These are phyloP conservation scores for Bombycilla garrulus DNA, from an alignment of 2,113 vertebrate species.

Conservation along the genomic window DNA sequence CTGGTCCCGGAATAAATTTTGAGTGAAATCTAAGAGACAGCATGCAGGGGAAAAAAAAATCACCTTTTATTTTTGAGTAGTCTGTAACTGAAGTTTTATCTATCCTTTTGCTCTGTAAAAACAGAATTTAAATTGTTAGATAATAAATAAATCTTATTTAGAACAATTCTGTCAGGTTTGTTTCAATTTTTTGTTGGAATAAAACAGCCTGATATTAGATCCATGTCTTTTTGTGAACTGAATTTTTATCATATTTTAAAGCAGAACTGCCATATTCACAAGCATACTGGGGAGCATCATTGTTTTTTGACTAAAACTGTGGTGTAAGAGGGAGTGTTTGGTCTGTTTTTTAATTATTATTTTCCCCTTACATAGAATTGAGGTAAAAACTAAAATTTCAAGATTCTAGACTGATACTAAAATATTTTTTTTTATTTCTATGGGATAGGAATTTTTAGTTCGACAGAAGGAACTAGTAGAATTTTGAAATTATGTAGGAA, in stretches of 20 bases:
- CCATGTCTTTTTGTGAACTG: not conserved
- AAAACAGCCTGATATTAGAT: not conserved
- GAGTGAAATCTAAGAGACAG: not conserved
- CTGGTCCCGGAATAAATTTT: not conserved
- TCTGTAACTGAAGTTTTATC: not conserved
- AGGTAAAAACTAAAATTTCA: not conserved
- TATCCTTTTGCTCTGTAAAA: not conserved
- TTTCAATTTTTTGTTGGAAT: not conserved
- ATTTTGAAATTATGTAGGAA: not conserved
- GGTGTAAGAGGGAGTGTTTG: not conserved
- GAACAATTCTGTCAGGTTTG: not conserved
- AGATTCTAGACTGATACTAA: not conserved
- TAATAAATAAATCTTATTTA: not conserved
- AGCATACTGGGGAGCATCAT: not conserved
- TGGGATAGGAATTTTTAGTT: not conserved
- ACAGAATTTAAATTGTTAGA: not conserved
- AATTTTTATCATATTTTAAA: not conserved
- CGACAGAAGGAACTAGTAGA: not conserved
- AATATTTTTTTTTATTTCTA: not conserved
- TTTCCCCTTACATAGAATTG: not conserved
- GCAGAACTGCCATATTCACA: not conserved
- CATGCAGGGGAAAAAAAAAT: not conserved
- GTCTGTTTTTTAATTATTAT: not conserved
- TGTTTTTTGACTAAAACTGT: not conserved
- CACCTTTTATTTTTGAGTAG: not conserved